phyloP scores from a whole-genome alignment of 2,888 invertebrate genomes.

The Coecobrya sp. region DNA sequence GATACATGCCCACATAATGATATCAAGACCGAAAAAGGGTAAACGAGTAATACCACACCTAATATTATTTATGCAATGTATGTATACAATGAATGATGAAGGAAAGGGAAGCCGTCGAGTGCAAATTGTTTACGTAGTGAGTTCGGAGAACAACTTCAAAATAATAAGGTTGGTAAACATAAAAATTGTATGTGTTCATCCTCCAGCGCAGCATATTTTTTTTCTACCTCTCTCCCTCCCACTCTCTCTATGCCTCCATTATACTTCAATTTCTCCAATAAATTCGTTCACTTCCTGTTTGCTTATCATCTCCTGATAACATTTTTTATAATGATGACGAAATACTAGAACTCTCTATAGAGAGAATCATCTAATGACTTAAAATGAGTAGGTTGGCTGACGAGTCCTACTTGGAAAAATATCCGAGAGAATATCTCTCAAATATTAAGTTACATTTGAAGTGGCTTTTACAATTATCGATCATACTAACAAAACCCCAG shows the following conservation, averaged over 20 bases:
- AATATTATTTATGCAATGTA: not conserved
- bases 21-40: not conserved
- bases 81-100: not conserved
- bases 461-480: conserved; percentile 36
- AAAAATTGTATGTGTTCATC: conserved; percentile 1
- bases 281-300: conserved; percentile 42
- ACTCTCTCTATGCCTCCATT: conserved; percentile 24
- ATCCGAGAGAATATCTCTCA: not conserved
- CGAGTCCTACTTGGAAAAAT: not conserved
- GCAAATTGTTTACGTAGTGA: conserved; percentile 52
- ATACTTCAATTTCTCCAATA: conserved; percentile 37
- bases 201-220: not conserved
- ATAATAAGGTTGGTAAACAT: conserved; percentile 58
- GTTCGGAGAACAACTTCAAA: conserved; percentile 39
- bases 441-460: conserved; percentile 30
- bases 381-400: conserved; percentile 31
- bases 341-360: not conserved
- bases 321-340: conserved; percentile 31
- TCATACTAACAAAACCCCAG: not conserved
- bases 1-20: not conserved
- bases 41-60: not conserved
- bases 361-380: conserved; percentile 31
- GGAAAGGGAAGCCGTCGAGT: conserved; percentile 26
- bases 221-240: no score
- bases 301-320: conserved; percentile 41